phyloP scores from a whole-genome alignment of 1,140 invertebrate species.

The Galleria mellonella region DNA sequence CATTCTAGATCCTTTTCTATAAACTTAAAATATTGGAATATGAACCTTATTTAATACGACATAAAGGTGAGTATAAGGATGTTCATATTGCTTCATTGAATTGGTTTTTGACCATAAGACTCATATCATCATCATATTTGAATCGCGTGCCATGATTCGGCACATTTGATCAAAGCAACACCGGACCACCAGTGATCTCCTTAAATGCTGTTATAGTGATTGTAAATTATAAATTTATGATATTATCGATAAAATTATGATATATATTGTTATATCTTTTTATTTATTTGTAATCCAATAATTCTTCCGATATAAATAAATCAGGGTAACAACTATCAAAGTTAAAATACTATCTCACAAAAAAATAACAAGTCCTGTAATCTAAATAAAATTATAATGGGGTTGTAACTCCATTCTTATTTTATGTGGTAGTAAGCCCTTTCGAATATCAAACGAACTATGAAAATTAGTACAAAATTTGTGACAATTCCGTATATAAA shows the following conservation, averaged over 20 bases:
- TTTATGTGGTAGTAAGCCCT: too few species aligned
- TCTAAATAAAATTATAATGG: too few species aligned
- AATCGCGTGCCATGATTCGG: slow-evolving; percentile 70
- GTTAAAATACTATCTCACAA: too few species aligned
- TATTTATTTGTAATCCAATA: too few species aligned
- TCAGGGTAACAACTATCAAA: too few species aligned
- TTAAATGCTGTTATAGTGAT: slow-evolving; percentile 27
- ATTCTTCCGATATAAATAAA: too few species aligned
- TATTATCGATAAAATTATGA: slow-evolving; percentile 2
- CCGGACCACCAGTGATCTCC: slow-evolving; percentile 60
- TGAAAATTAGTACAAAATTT: too few species aligned
- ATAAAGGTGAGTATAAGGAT: slow-evolving; percentile 11
- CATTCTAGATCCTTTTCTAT: too few species aligned
- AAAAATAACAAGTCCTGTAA: too few species aligned
- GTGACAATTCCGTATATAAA: too few species aligned
- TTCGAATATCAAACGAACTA: too few species aligned
- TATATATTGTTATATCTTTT: background rate
- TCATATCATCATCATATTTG: slow-evolving; percentile 65
- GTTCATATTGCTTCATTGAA: slow-evolving; percentile 6
- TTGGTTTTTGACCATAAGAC: slow-evolving; percentile 40
- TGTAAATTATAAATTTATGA: slow-evolving; percentile 3
- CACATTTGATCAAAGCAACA: slow-evolving; percentile 58
- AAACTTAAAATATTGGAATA: slow-evolving; percentile 4
- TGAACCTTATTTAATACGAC: slow-evolving; percentile 17
- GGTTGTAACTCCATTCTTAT: too few species aligned